Percentiles rank a stretch among this genome's conserved stretches.
These are phyloP conservation scores for Gadus macrocephalus DNA, from an alignment of 2,113 vertebrate species.

Conservation along the genomic window DNA sequence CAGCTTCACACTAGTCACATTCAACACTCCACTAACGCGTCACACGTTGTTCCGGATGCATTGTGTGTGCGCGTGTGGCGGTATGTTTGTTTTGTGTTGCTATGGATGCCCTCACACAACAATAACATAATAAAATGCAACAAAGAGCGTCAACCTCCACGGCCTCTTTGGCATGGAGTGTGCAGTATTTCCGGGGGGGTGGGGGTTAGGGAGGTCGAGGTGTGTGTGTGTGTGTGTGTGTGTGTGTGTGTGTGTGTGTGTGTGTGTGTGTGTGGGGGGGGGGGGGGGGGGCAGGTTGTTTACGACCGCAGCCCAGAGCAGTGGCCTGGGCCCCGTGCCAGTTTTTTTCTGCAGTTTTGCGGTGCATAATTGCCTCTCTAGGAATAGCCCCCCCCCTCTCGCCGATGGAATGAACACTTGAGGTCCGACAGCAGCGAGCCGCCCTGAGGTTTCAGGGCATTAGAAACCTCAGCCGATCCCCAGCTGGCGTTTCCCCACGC, in stretches of 20 bases:
- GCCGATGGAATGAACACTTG: too few species aligned
- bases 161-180: slow-evolving; percentile 1
- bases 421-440: too few species aligned
- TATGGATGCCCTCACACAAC: slow-evolving; percentile 40
- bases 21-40: neutral
- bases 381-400: too few species aligned
- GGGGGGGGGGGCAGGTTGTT: slow-evolving; percentile 20
- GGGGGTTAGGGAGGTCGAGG: slow-evolving; percentile 19
- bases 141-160: slow-evolving; percentile 39
- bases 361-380: slow-evolving; percentile 27
- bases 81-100: slow-evolving; percentile 28
- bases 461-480: too few species aligned
- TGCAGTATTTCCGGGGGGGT: neutral
- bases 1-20: slow-evolving; percentile 11
- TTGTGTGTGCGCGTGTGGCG: too few species aligned
- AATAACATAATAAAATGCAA: slow-evolving; percentile 11
- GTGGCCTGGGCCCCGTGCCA: slow-evolving; percentile 5
- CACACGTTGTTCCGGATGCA: too few species aligned
- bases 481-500: too few species aligned
- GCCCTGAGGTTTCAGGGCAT: too few species aligned
- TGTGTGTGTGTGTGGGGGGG: too few species aligned
- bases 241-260: too few species aligned
- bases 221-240: neutral
- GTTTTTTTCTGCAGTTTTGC: slow-evolving; percentile 10
- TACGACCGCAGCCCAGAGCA: slow-evolving; percentile 26